Evolutionary conservation across 2,888 invertebrate genomes (phyloP), one percentile per base, ranked within the genome.

Genomic region (Tipula lateralis): DNA sequence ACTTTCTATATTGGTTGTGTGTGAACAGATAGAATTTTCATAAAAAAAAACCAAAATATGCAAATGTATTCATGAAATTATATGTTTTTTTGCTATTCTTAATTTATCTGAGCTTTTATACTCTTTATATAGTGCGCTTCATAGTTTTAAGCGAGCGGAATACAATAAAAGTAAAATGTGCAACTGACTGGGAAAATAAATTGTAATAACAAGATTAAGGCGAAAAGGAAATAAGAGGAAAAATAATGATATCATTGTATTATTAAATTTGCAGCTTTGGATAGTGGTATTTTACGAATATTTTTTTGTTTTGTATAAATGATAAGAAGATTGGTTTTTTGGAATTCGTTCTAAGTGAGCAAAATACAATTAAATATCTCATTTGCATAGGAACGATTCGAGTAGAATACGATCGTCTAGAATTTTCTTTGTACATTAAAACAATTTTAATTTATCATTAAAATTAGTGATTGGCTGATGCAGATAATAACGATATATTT

Each of bases 221-320:
- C 66, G 24, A 66, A 66, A 66, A 66, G 24, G 24, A 66, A 66
- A 66, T 66, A 12, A 66, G 12, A 66, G 66, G 66, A 66, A 66
- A 44, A 66, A 66, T 66, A 66, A 66, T 66, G 66, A 66, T 66
- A 66, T 66, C 66, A 66, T 66, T 19, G 66, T 66, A 66, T 66
- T 66, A 24, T 66, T 66, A 66, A 66, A 66, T 66, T 66, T 66
- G 24, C 66, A 66, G 66, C 44, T 44, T 44, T 44, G 44, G 16
- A 44, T n/a, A 44, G n/a, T 4, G n/a, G 13, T 44, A n/a, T n/a
- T 36, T 36, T 9, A 36, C 0, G 44, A n/a, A n/a, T 44, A n/a
- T 44, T 16, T n/a, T 44, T 44, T 36, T 9, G 36, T 7, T 36
- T 36, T 36, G n/a, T 44, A n/a, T 66, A 24, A 66, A 66, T 66